A percentile compares a stretch with the other conserved stretches of the same genome.
Evolutionary conservation across 2,888 invertebrate species (phyloP).

Genomic region (Abscondita cerata): DNA sequence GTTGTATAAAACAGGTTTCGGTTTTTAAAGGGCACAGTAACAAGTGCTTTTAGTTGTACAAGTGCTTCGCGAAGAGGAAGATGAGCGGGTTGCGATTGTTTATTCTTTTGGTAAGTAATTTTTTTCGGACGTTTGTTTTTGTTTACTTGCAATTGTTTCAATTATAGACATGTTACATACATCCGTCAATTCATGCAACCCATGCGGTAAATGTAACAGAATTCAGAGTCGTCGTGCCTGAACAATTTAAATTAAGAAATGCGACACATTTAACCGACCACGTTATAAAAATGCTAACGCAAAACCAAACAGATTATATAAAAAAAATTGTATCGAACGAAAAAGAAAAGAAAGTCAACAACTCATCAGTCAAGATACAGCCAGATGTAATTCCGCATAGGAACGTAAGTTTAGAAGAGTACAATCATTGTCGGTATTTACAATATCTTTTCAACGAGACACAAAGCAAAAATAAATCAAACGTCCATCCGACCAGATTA

Average conservation of each 20-base stretch:
- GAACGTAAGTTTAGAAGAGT: too few relatives aligned
- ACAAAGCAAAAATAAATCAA: too few relatives aligned
- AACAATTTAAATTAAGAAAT: slow-evolving; percentile 12
- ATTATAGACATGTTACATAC: slow-evolving; percentile 15
- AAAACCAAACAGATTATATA: slow-evolving; percentile 52
- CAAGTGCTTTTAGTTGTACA: slow-evolving; percentile 32
- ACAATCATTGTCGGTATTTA: too few relatives aligned
- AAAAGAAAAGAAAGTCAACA: slow-evolving; percentile 28
- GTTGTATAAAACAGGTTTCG: slow-evolving; percentile 47
- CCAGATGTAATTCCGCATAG: too few relatives aligned
- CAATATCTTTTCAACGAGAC: too few relatives aligned
- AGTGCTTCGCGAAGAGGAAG: slow-evolving; percentile 18
- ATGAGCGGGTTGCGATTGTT: neutral
- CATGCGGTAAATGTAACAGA: slow-evolving; percentile 12
- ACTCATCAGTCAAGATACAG: slow-evolving; percentile 30
- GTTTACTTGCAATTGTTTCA: slow-evolving; percentile 11
- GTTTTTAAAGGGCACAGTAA: slow-evolving; percentile 30
- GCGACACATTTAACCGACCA: slow-evolving; percentile 30
- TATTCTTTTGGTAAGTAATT: slow-evolving; percentile 21
- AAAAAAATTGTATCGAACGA: slow-evolving; percentile 49
- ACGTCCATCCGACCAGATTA: too few relatives aligned
- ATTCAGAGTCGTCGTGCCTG: slow-evolving; percentile 20
- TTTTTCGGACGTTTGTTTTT: neutral
- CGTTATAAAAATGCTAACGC: slow-evolving; percentile 48
- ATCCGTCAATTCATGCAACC: neutral